A percentile compares a stretch with the other conserved stretches of the same genome.
Evolutionary conservation across 2,113 vertebrate genomes (phyloP).

Genomic region (Cyanoliseus patagonus): DNA sequence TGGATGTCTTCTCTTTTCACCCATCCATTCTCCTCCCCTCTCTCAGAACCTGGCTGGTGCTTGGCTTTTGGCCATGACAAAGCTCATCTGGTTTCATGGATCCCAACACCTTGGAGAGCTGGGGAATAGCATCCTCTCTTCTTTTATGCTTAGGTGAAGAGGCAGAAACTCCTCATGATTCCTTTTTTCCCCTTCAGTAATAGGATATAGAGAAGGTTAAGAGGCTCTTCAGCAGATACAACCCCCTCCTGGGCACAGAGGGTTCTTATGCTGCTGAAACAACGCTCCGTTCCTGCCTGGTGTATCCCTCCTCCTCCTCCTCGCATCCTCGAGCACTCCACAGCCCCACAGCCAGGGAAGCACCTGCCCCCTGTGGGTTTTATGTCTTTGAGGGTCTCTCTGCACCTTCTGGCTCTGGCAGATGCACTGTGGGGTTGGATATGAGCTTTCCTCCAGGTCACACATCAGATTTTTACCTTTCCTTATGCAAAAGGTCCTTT

Average conservation of each 20-base stretch:
- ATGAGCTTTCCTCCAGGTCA: background rate
- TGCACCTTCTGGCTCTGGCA: background rate
- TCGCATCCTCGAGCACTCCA: background rate
- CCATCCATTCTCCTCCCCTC: background rate
- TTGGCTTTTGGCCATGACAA: background rate
- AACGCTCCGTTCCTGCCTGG: background rate
- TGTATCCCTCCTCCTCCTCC: background rate
- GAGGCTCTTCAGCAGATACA: conserved; percentile 21
- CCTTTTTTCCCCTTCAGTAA: background rate
- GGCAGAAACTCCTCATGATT: background rate
- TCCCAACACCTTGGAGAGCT: background rate
- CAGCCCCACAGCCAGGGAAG: background rate
- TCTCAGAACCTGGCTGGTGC: background rate
- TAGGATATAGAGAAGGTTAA: conserved; percentile 31
- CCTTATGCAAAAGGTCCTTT: background rate
- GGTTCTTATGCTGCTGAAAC: background rate
- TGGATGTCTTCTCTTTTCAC: background rate
- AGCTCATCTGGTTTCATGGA: background rate
- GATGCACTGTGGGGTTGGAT: fast-evolving
- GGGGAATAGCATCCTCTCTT: background rate
- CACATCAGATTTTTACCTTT: background rate
- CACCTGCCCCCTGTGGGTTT: background rate
- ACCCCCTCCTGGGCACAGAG: background rate
- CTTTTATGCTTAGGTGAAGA: background rate
- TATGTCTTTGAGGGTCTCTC: background rate